phyloP scores from a whole-genome alignment of 2,113 vertebrate genomes.

The Tricholaema leucomelas region DNA sequence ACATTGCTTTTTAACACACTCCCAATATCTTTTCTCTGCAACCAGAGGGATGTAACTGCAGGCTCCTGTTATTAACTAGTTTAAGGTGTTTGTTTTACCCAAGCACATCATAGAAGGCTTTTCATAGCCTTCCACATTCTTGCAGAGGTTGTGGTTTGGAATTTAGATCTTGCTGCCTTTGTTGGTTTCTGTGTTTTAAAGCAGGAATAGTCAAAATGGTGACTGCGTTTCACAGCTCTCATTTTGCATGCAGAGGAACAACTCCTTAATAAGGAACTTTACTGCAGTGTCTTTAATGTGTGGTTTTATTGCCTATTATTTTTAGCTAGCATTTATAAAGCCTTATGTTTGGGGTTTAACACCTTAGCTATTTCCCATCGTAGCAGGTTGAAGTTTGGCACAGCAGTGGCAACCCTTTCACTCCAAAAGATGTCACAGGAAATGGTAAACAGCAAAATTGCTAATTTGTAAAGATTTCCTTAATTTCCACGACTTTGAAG shows the following conservation, averaged over 20 bases:
- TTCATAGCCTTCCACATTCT: not conserved
- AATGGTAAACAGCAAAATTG: conserved; percentile 52
- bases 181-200: not conserved
- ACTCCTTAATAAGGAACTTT: conserved; percentile 43
- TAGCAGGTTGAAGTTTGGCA: conserved; percentile 60
- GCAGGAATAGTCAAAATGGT: not conserved
- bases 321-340: conserved; percentile 61
- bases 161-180: not conserved
- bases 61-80: not conserved
- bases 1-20: not conserved
- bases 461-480: conserved; percentile 58
- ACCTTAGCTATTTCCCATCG: conserved; percentile 49
- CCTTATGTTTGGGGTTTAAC: conserved; percentile 53
- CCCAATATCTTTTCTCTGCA: not conserved
- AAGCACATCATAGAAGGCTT: not conserved
- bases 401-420: conserved; percentile 20
- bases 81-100: not conserved
- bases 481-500: conserved; percentile 35
- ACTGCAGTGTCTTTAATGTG: conserved; percentile 31
- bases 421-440: conserved; percentile 55
- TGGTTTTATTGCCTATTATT: conserved; percentile 64
- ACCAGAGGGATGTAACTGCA: not conserved
- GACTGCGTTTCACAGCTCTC: not conserved
- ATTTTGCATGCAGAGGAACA: conserved; percentile 29
- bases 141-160: not conserved